These are phyloP conservation scores for Isotomurus palustris DNA, from an alignment of 2,888 invertebrate species.

Conservation along the genomic window DNA sequence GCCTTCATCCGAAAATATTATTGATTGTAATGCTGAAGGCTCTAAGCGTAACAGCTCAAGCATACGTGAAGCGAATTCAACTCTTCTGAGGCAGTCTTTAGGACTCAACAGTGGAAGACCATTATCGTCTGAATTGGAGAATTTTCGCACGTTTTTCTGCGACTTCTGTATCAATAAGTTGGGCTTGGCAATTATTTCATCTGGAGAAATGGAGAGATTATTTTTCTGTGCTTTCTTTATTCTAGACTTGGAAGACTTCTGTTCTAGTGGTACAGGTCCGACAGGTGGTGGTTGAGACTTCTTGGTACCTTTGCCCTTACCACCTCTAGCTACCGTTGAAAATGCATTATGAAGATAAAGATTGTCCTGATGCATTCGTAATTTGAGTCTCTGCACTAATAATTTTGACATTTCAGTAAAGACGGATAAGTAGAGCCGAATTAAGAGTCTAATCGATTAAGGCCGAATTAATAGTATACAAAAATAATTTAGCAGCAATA, in stretches of 20 bases:
- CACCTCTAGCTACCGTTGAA: too few relatives aligned
- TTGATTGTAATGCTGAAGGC: slow-evolving; percentile 26
- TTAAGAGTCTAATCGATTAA: too few relatives aligned
- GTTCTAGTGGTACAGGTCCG: too few relatives aligned
- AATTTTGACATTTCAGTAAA: too few relatives aligned
- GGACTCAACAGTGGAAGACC: slow-evolving; percentile 15
- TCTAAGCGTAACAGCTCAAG: slow-evolving; percentile 32
- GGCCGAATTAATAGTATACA: too few relatives aligned
- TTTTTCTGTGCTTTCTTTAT: neutral
- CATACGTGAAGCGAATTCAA: slow-evolving; percentile 31
- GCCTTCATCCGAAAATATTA: slow-evolving; percentile 45
- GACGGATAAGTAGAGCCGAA: too few relatives aligned
- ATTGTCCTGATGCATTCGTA: too few relatives aligned
- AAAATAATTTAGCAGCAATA: too few relatives aligned
- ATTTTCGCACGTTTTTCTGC: neutral
- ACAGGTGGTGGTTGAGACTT: too few relatives aligned
- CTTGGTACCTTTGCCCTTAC: too few relatives aligned
- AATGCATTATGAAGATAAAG: too few relatives aligned
- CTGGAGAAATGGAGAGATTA: neutral
- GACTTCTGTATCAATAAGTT: neutral
- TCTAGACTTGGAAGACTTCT: neutral
- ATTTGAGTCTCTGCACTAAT: too few relatives aligned
- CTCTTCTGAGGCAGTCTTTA: slow-evolving; percentile 32
- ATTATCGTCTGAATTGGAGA: slow-evolving; percentile 1
- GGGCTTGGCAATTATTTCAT: neutral